Percentiles rank a stretch among this genome's conserved stretches.
phyloP scores from a whole-genome alignment of 2,797 vertebrate species.

The Pangasius djambal region DNA sequence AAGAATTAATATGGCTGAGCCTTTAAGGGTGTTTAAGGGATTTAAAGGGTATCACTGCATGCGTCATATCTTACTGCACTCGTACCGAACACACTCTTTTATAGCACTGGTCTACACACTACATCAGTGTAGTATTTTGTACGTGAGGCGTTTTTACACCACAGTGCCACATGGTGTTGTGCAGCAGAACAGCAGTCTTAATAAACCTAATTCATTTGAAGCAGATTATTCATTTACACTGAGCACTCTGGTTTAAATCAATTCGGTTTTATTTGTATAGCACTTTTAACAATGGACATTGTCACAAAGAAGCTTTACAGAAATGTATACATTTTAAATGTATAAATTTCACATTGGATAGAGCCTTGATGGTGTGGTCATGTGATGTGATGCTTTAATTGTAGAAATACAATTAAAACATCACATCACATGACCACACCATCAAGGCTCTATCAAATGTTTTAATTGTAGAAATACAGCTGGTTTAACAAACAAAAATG shows the following conservation, averaged over 20 bases:
- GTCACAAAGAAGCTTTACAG: no score
- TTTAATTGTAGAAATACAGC: not conserved
- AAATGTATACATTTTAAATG: no score
- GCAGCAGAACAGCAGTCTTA: not conserved
- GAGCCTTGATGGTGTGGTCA: not conserved
- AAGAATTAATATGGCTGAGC: not conserved
- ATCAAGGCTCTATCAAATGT: no score
- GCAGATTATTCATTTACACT: not conserved
- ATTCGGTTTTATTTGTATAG: no score
- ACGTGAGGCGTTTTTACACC: not conserved
- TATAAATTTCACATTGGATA: no score
- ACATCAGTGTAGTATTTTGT: not conserved
- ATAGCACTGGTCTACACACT: not conserved
- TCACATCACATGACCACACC: no score
- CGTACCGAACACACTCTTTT: not conserved
- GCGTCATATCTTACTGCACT: not conserved
- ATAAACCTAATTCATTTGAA: not conserved
- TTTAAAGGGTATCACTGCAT: not conserved
- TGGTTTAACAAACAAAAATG: not conserved
- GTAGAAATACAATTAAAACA: no score
- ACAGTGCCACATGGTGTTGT: constrained; percentile 30
- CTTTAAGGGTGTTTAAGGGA: not conserved
- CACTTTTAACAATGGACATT: no score
- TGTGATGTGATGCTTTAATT: not conserved
- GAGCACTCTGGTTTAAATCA: not conserved